These are phyloP conservation scores for Xanthostigma xanthostigma DNA, from an alignment of 2,888 invertebrate genomes.

Conservation along the genomic window DNA sequence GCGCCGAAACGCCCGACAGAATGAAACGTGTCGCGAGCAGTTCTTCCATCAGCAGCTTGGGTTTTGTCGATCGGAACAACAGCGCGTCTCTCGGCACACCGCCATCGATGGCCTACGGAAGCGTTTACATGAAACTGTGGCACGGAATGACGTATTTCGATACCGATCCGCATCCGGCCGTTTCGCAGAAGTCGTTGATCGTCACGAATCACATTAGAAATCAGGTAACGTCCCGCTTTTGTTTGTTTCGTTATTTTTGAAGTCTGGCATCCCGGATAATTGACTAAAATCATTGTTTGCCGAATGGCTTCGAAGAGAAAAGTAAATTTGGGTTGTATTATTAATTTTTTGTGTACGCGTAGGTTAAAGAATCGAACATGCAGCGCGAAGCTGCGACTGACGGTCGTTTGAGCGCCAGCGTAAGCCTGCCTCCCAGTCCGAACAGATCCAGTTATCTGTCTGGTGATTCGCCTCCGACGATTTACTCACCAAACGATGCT, in stretches of 20 bases:
- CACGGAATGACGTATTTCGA: constrained; percentile 60
- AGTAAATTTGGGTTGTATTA: too few species aligned
- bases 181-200: constrained; percentile 60
- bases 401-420: constrained; percentile 31
- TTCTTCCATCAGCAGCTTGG: constrained; percentile 49
- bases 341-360: neutral
- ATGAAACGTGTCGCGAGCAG: constrained; percentile 53
- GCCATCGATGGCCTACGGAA: constrained; percentile 43
- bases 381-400: constrained; percentile 29
- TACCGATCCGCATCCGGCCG: constrained; percentile 76
- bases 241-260: neutral
- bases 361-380: constrained; percentile 29
- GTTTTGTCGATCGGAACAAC: constrained; percentile 11
- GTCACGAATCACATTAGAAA: constrained; percentile 64
- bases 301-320: too few species aligned
- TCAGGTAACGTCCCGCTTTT: constrained; percentile 36
- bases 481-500: constrained; percentile 4
- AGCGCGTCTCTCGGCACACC: constrained; percentile 27
- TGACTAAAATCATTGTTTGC: too few species aligned
- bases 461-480: constrained; percentile 37
- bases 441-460: constrained; percentile 35
- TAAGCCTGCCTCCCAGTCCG: constrained; percentile 42
- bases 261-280: too few species aligned
- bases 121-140: constrained; percentile 86
- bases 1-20: constrained; percentile 24